Base-by-base conservation (phyloP, 2,888 invertebrate genomes). In the Meiosimyza decipiens region DNA sequence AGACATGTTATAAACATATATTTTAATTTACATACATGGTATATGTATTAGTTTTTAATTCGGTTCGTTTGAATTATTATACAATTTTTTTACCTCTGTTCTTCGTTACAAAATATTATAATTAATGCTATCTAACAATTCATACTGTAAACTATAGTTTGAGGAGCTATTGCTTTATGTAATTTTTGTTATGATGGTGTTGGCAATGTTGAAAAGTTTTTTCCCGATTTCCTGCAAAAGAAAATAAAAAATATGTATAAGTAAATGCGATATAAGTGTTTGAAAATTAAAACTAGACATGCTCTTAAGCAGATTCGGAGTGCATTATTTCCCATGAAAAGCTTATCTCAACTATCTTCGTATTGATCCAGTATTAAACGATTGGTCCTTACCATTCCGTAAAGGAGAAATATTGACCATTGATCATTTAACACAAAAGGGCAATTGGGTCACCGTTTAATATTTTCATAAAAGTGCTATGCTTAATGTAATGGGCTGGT, bases 51-150 rank as follows among this genome's bases (percentile, higher is more conserved):
- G n/a, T n/a, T 55, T 55, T 55, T 55, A 16, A 55, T 55, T 12
- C 13, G 7, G 22, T 55, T 55, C 13, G 1, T 18, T 55, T 55
- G 4, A 3, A 55, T 55, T 55, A 55, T 55, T 9, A 18, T 55
- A 55, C 55, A 18, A 55, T 18, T 18, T 55, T 18, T 55, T 55
- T 55, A 55, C 13, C 12, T 16, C 22, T 55, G 55, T 18, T 18
- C 7, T 55, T 18, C 33, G 33, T 62, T 62, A 16, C 9, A n/a
- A 28, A 16, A 40, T 62, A 62, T 33, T 62, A 40, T 9, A 16
- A 62, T 40, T 62, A 16, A 62, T 33, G 33, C 62, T 62, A 62
- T 62, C 62, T 62, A 62, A 62, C 16, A 33, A 40, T 62, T 62
- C 13, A n/a, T 16, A 40, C 22, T 59, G 28, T 28, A 59, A 18